Percentiles rank a stretch among this genome's conserved stretches.
phyloP scores from a whole-genome alignment of 2,888 invertebrate species.

The Melanchra persicariae region DNA sequence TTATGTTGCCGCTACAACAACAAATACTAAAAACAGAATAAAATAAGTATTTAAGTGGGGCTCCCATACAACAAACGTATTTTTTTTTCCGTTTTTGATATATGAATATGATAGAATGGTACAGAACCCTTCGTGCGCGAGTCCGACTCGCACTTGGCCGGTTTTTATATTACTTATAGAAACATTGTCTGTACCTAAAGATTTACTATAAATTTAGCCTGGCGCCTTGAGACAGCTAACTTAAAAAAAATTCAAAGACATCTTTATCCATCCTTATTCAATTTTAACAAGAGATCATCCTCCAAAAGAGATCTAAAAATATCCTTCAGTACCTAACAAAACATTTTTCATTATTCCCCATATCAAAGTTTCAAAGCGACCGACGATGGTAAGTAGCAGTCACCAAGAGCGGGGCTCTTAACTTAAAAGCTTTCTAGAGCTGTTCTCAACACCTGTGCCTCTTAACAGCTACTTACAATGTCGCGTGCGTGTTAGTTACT shows the following conservation, averaged over 20 bases:
- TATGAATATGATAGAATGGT: too few species aligned
- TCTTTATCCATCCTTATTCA: background rate
- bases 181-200: too few species aligned
- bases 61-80: too few species aligned
- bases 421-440: slow-evolving; percentile 67
- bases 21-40: too few species aligned
- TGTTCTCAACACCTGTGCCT: slow-evolving; percentile 62
- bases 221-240: background rate
- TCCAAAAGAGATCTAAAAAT: slow-evolving; percentile 40
- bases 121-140: too few species aligned
- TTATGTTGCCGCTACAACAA: too few species aligned
- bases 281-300: background rate
- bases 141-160: too few species aligned
- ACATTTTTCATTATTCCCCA: slow-evolving; percentile 60
- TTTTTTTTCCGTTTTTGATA: too few species aligned
- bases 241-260: background rate
- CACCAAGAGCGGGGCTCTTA: slow-evolving; percentile 59
- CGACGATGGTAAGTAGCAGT: slow-evolving; percentile 57
- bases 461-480: slow-evolving; percentile 63
- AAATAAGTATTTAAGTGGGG: too few species aligned
- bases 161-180: too few species aligned
- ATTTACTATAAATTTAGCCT: background rate
- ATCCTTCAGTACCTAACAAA: slow-evolving; percentile 12
- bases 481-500: slow-evolving; percentile 53
- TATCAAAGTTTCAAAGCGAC: slow-evolving; percentile 66